Base-by-base conservation (phyloP, 2,888 invertebrate species). In the Imbricaverruca yamaguchii region DNA sequence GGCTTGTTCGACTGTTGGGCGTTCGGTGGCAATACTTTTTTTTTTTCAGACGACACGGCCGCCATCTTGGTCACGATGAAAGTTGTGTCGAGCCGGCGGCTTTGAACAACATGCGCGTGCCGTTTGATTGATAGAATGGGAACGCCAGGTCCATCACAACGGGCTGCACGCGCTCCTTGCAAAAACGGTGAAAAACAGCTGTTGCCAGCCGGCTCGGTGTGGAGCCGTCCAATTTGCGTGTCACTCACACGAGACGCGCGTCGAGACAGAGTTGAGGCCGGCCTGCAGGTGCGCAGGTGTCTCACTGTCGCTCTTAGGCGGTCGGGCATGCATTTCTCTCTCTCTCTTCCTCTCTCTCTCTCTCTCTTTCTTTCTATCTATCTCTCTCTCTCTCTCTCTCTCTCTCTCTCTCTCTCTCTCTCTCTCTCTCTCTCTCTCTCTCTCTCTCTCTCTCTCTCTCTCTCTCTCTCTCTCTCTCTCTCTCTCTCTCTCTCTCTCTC, bases 41-140 rank as follows among this genome's bases (percentile, higher is more conserved):
- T n/a, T n/a, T n/a, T n/a, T n/a, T n/a, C n/a, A n/a, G n/a, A n/a
- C n/a, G n/a, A n/a, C n/a, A n/a, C n/a, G n/a, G n/a, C n/a, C n/a
- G n/a, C n/a, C n/a, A n/a, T n/a, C n/a, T n/a, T n/a, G n/a, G 3
- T 7, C 65, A 3, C n/a, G 65, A 23, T n/a, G 65, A 65, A 23
- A 65, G 65, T 21, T 9, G 65, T 2, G 21, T 1, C 65, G 8
- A n/a, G n/a, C 65, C 8, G 65, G 8, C 8, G n/a, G 65, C 65
- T n/a, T 21, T 7, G 4, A 53, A 53, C 74, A 53, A 53, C 74
- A 74, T 53, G 53, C 74, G 74, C 74, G 18, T 74, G 74, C 39
- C 10, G 13, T 53, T 10, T 74, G 74, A 74, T 74, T 74, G 74
- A 74, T 74, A 39, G 74, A 74, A 74, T 39, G 74, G 67, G 67